Evolutionary conservation across 2,888 invertebrate genomes (phyloP), one percentile per base, ranked within the genome.

Genomic region (Drosophila leonis): DNA sequence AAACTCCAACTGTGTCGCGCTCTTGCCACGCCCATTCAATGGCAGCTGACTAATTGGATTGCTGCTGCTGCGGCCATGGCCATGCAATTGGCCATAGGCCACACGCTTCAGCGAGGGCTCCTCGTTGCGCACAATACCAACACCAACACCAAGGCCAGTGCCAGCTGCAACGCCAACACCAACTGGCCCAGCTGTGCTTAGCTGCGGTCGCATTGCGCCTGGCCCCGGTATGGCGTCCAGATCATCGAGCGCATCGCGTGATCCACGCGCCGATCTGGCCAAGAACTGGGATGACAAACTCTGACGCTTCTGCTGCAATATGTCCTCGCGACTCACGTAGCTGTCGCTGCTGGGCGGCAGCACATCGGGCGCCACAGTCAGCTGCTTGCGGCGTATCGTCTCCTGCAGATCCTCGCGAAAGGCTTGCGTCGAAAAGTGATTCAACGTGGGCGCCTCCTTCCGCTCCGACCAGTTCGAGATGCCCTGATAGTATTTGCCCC

Each of bases 391-490:
- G 9, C 93, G 92, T 13, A 93, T 85, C 2, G 93, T 93, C 46
- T 92, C 93, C 69, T 92, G 92, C 5, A 93, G 72, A 70, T 93
- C 93, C 51, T 93, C 93, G 24, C 92, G 91, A 67, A 93, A 93
- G 8, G 92, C 93, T 74, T 93, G 93, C 8, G 93, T 88, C 9
- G 93, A 91, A 61, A 93, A 92, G 63, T 93, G 92, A 71, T 92
- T 57, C 51, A 67, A 8, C 24, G 72, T 71, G 37, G 78, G 35
- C 27, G 75, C 81, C 62, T 78, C 81, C 60, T 76, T 71, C 1
- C 81, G 78, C 6, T 81, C 78, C 15, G 81, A 95, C 97, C 97
- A 97, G 86, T 97, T 97, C 60, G 95, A 95, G 63, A 97, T 95
- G 27, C 97, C 97, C 82, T 96, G 95, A 88, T 95, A 96, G 88